phyloP scores from a whole-genome alignment of 2,797 vertebrate genomes.

The Melanotaenia parkinsoni region DNA sequence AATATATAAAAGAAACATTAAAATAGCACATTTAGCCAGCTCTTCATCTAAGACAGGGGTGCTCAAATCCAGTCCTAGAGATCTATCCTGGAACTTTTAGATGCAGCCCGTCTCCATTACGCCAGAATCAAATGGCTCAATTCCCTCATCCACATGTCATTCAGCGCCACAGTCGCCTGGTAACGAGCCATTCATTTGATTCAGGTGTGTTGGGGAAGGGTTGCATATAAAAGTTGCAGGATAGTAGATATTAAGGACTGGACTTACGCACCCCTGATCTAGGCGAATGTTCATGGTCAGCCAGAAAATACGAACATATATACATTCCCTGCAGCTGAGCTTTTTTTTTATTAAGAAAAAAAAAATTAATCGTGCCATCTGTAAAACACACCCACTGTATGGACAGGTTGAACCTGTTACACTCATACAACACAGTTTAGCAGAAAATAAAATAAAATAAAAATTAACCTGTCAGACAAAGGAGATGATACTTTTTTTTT shows the following conservation, averaged over 20 bases:
- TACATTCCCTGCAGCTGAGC: constrained; percentile 61
- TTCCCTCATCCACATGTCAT: no score
- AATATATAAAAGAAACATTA: constrained; percentile 34
- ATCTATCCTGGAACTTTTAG: no score
- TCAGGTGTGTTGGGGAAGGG: no score
- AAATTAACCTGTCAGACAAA: constrained; percentile 64
- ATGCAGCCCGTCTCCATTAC: no score
- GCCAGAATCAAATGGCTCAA: no score
- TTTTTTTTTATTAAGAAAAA: constrained; percentile 13
- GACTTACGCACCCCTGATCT: not conserved
- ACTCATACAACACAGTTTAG: constrained; percentile 34
- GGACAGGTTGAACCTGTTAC: constrained; percentile 47
- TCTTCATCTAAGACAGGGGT: constrained; percentile 43
- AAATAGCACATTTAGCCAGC: constrained; percentile 67
- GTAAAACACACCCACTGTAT: constrained; percentile 52
- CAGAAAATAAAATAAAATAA: constrained; percentile 10
- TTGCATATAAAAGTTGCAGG: no score
- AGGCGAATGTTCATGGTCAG: constrained; percentile 63
- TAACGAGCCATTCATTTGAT: no score
- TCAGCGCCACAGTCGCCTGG: no score
- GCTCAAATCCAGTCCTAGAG: no score
- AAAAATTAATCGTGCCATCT: constrained; percentile 25
- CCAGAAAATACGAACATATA: constrained; percentile 43
- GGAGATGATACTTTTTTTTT: constrained; percentile 66
- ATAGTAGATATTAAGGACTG: no score